Percentiles rank a stretch among this genome's conserved stretches.
These are phyloP conservation scores for Falco peregrinus DNA, from an alignment of 2,797 vertebrate species.

Conservation along the genomic window DNA sequence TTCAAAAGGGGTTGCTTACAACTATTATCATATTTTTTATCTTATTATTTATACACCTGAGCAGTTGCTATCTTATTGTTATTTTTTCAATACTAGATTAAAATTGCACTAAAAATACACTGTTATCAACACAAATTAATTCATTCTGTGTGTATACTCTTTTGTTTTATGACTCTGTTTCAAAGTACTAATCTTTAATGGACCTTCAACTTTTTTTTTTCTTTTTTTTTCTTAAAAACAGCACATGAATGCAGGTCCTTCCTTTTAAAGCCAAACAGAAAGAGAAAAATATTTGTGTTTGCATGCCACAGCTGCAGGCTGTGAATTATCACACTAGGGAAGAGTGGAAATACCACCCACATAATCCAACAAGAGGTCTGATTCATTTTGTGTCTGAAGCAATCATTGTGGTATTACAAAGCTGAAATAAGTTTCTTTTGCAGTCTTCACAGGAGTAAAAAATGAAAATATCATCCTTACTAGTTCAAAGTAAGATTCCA, in stretches of 20 bases:
- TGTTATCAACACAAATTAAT: background rate
- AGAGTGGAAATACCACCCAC: slow-evolving; percentile 68
- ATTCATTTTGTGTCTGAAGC: slow-evolving; percentile 73
- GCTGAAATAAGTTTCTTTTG: slow-evolving; percentile 69
- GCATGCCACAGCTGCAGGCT: slow-evolving; percentile 54
- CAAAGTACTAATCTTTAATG: slow-evolving; percentile 31
- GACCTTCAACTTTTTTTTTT: background rate
- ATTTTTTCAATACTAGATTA: background rate
- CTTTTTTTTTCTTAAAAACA: background rate
- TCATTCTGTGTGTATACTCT: background rate
- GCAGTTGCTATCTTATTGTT: background rate
- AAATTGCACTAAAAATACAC: background rate
- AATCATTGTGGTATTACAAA: slow-evolving; percentile 60
- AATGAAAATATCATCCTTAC: slow-evolving; percentile 6
- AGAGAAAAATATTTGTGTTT: slow-evolving; percentile 70
- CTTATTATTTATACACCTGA: background rate
- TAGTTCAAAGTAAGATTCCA: slow-evolving; percentile 28
- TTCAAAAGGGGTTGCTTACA: background rate
- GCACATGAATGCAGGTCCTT: background rate
- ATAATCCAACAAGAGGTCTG: slow-evolving; percentile 68
- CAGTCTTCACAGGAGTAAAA: slow-evolving; percentile 54
- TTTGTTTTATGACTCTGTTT: slow-evolving; percentile 33
- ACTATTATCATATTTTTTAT: background rate
- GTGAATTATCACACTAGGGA: slow-evolving; percentile 71
- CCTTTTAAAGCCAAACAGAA: slow-evolving; percentile 59